A percentile compares a stretch with the other conserved stretches of the same genome.
Evolutionary conservation across 2,113 vertebrate species (phyloP).

Genomic region (Oreocharis arfaki): DNA sequence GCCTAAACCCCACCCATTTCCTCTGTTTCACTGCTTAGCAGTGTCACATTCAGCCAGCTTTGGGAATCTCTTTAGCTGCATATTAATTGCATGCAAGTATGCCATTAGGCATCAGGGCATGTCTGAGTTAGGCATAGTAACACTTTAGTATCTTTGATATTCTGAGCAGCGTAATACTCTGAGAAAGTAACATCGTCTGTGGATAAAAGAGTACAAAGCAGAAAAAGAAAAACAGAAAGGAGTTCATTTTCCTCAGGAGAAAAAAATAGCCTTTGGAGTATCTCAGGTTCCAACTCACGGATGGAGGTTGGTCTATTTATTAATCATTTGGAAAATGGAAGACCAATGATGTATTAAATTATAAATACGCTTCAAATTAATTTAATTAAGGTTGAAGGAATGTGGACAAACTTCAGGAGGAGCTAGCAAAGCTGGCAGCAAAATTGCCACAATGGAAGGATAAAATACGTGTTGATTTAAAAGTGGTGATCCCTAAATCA

Average conservation of each 20-base stretch:
- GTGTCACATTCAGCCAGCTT: conserved; percentile 34
- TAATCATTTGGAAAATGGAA: not conserved
- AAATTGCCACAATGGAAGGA: not conserved
- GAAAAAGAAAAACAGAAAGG: not conserved
- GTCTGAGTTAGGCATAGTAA: not conserved
- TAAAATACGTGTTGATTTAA: not conserved
- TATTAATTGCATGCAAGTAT: conserved; percentile 28
- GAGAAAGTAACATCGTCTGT: not conserved
- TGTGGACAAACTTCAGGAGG: not conserved
- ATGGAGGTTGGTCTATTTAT: not conserved
- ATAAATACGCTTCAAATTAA: not conserved
- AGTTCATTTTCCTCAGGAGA: not conserved
- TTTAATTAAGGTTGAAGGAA: not conserved
- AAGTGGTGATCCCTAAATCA: not conserved
- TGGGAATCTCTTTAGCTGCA: conserved; percentile 30
- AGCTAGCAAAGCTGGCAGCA: not conserved
- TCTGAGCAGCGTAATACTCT: not conserved
- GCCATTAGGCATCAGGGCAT: not conserved
- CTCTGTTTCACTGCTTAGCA: conserved; percentile 22
- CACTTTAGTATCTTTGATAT: not conserved
- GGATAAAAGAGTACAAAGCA: not conserved
- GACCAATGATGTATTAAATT: not conserved
- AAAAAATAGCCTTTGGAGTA: not conserved
- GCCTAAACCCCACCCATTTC: conserved; percentile 57
- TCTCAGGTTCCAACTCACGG: not conserved